A percentile compares a stretch with the other conserved stretches of the same genome.
Conservation (phyloP, 2,113 vertebrate species). For the Paracanthobrama guichenoti region DNA sequence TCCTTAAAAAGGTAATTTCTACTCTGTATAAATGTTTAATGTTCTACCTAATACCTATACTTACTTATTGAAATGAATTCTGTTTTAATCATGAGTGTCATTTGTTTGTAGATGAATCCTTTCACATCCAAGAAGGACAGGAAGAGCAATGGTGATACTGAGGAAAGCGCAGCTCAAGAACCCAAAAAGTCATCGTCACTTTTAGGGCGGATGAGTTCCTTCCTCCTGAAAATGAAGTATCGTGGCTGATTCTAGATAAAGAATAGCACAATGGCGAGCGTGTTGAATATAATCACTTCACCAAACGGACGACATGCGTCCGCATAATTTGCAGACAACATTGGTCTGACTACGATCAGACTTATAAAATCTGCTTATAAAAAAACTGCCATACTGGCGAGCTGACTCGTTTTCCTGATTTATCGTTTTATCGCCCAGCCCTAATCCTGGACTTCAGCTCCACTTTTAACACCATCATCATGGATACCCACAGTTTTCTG, state of each 20-base stretch:
- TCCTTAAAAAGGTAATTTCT: neutral
- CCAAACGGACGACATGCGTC: too few relatives aligned
- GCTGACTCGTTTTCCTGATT: too few relatives aligned
- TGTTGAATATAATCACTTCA: too few relatives aligned
- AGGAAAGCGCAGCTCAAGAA: neutral
- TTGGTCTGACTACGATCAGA: neutral
- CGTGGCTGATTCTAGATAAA: neutral
- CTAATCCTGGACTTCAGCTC: neutral
- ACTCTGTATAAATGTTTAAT: neutral
- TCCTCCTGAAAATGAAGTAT: neutral
- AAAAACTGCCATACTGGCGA: too few relatives aligned
- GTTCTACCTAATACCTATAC: neutral
- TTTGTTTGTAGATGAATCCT: neutral
- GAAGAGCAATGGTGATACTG: neutral
- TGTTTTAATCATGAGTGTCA: slow-evolving; percentile 1
- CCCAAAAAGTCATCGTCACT: neutral
- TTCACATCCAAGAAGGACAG: neutral
- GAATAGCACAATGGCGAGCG: too few relatives aligned
- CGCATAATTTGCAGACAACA: neutral
- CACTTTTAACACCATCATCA: too few relatives aligned
- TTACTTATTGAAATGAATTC: neutral
- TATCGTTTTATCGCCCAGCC: too few relatives aligned
- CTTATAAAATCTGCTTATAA: too few relatives aligned
- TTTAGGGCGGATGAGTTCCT: neutral
- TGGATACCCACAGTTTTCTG: too few relatives aligned